A percentile compares a stretch with the other conserved stretches of the same genome.
These are phyloP conservation scores for Tiliqua scincoides DNA, from an alignment of 2,113 vertebrate species.

Conservation along the genomic window DNA sequence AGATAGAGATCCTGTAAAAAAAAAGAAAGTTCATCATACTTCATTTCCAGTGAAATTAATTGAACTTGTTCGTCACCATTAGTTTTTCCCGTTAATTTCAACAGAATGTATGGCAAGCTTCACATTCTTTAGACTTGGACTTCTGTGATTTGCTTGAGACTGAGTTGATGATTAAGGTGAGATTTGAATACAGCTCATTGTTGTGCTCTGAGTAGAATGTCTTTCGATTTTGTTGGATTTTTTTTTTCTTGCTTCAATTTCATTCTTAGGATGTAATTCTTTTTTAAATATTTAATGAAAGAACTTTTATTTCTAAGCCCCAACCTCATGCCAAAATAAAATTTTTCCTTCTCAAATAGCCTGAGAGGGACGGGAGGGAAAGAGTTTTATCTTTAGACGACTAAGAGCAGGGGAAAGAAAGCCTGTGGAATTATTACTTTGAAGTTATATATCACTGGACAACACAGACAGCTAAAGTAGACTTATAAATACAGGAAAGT, in stretches of 20 bases:
- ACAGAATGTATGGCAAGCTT: not conserved
- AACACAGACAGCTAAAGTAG: conserved; percentile 13
- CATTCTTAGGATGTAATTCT: not conserved
- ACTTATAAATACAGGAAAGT: not conserved
- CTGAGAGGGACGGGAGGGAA: not conserved
- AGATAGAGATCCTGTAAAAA: too few relatives aligned
- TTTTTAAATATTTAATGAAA: not conserved
- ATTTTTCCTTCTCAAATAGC: not conserved
- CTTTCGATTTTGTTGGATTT: too few relatives aligned
- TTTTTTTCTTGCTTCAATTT: not conserved
- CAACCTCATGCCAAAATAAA: not conserved
- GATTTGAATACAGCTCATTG: not conserved
- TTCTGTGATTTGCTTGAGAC: not conserved
- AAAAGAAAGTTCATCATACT: too few relatives aligned
- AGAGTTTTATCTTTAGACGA: conserved; percentile 1
- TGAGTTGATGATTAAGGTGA: not conserved
- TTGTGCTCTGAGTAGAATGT: too few relatives aligned
- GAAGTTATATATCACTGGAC: not conserved
- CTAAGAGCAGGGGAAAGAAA: not conserved
- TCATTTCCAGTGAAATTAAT: too few relatives aligned
- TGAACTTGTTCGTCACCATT: too few relatives aligned
- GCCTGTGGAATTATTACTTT: not conserved
- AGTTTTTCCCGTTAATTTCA: not conserved
- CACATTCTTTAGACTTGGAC: not conserved
- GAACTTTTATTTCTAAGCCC: not conserved